Conservation (phyloP, 1,140 invertebrate species). For the Drosophila rhopaloa region DNA sequence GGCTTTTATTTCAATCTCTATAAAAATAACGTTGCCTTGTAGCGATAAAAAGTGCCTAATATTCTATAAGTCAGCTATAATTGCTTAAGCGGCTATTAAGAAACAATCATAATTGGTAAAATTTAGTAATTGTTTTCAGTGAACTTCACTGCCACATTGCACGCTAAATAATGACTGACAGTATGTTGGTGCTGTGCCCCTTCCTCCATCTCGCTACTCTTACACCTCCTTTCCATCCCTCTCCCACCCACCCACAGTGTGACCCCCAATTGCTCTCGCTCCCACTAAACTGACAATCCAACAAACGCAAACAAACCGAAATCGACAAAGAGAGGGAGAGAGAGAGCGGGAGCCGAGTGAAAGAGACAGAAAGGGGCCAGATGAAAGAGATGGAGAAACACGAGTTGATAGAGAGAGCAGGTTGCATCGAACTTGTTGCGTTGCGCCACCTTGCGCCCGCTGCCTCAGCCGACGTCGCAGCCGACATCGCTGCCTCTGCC, state of each 20-base stretch:
- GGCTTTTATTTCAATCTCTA: too few relatives aligned
- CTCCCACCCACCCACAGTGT: slow-evolving; percentile 26
- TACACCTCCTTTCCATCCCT: slow-evolving; percentile 3
- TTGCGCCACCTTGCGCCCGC: slow-evolving; percentile 68
- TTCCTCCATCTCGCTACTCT: neutral
- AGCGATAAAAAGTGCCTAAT: too few relatives aligned
- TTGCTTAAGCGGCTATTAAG: too few relatives aligned
- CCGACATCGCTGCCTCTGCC: slow-evolving; percentile 19
- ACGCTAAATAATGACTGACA: slow-evolving; percentile 82
- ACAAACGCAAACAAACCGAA: slow-evolving; percentile 70
- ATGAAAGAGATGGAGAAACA: slow-evolving; percentile 13
- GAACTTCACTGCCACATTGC: slow-evolving; percentile 46
- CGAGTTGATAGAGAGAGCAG: slow-evolving; percentile 48
- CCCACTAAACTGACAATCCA: slow-evolving; percentile 69
- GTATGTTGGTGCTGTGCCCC: slow-evolving; percentile 66
- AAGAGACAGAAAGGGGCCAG: slow-evolving; percentile 2
- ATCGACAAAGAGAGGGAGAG: slow-evolving; percentile 14
- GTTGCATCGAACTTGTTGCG: slow-evolving; percentile 79
- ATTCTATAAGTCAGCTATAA: too few relatives aligned
- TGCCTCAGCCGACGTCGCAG: slow-evolving; percentile 14
- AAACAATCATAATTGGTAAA: too few relatives aligned
- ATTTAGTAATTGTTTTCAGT: slow-evolving; percentile 8
- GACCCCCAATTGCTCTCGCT: slow-evolving; percentile 78
- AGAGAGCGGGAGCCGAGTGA: neutral
- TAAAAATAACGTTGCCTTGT: too few relatives aligned